Evolutionary conservation across 2,113 vertebrate species (phyloP).

Genomic region (Hippocampus zosterae): DNA sequence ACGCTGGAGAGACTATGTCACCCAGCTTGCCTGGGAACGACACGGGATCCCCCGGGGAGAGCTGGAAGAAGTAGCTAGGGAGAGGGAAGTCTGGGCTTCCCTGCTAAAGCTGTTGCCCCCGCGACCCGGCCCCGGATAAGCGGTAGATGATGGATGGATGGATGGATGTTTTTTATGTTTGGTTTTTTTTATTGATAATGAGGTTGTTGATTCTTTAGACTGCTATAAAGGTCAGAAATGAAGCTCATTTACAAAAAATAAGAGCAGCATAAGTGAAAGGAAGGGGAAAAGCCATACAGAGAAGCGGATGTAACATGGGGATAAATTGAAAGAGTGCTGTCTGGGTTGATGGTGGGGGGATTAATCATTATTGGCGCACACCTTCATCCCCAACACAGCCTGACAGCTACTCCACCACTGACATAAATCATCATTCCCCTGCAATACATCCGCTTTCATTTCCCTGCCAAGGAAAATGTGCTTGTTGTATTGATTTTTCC

Average conservation of each 20-base stretch:
- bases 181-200: too few relatives aligned
- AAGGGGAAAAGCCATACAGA: neutral
- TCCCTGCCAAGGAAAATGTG: slow-evolving; percentile 89
- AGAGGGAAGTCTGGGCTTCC: too few relatives aligned
- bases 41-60: too few relatives aligned
- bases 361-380: slow-evolving; percentile 99
- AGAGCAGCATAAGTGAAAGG: neutral
- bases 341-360: slow-evolving; percentile 73
- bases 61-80: too few relatives aligned
- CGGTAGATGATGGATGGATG: too few relatives aligned
- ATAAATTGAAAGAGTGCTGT: slow-evolving; percentile 48
- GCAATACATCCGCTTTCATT: slow-evolving; percentile 96
- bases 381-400: slow-evolving; percentile 85
- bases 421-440: slow-evolving; percentile 99
- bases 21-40: too few relatives aligned
- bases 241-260: neutral
- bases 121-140: too few relatives aligned
- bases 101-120: too few relatives aligned
- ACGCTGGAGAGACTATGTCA: too few relatives aligned
- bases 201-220: too few relatives aligned
- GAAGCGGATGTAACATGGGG: slow-evolving; percentile 31
- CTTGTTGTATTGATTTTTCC: slow-evolving; percentile 95
- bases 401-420: slow-evolving; percentile 87
- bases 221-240: too few relatives aligned
- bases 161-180: too few relatives aligned